Conservation (phyloP, 2,888 invertebrate species). For the Thyatira batis region DNA sequence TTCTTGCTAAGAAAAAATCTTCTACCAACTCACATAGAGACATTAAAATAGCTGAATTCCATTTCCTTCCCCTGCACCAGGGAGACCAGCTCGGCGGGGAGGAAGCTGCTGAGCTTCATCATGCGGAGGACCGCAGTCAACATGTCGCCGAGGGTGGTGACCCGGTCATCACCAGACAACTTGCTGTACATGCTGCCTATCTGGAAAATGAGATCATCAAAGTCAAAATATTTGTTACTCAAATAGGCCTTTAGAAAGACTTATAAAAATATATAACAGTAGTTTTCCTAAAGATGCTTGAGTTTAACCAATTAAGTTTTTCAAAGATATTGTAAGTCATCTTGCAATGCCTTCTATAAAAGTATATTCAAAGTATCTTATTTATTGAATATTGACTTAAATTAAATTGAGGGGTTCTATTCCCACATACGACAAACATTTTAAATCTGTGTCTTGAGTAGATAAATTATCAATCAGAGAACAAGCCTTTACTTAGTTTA, state of each 20-base stretch:
- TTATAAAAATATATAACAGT: no score
- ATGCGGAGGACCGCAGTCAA: slow-evolving; percentile 69
- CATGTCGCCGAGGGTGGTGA: slow-evolving; percentile 66
- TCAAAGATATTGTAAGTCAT: not conserved
- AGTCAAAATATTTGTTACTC: slow-evolving; percentile 1
- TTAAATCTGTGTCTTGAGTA: no score
- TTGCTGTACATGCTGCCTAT: slow-evolving; percentile 73
- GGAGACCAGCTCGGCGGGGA: slow-evolving; percentile 69
- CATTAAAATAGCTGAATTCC: slow-evolving; percentile 64
- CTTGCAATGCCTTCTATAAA: not conserved
- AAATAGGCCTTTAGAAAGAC: not conserved
- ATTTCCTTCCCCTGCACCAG: slow-evolving; percentile 44
- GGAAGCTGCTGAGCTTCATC: slow-evolving; percentile 63
- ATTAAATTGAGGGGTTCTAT: no score
- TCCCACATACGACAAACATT: no score
- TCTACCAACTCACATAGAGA: slow-evolving; percentile 71
- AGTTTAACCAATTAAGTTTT: no score
- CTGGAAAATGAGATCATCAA: slow-evolving; percentile 45
- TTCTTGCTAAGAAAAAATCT: no score
- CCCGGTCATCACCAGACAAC: slow-evolving; percentile 71
- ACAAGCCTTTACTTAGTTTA: no score
- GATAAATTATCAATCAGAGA: no score
- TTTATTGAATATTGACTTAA: no score
- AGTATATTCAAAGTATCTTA: no score
- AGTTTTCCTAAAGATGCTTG: no score